phyloP scores from a whole-genome alignment of 1,140 invertebrate genomes.

The Melanaphis sacchari region DNA sequence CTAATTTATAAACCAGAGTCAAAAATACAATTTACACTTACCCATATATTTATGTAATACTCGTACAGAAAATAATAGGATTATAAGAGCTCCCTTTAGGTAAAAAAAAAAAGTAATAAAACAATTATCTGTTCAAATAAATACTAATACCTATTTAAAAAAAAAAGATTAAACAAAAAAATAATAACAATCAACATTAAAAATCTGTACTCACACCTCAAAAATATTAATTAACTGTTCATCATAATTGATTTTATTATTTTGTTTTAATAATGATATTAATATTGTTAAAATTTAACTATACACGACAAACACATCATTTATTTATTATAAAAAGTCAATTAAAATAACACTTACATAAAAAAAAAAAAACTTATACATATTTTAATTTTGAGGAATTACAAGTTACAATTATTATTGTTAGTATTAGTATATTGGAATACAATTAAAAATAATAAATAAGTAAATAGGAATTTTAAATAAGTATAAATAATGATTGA shows the following conservation, averaged over 20 bases:
- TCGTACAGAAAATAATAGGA: not conserved
- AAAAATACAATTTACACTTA: not conserved
- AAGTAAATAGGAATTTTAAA: not conserved
- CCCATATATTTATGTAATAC: not conserved
- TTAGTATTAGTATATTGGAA: not conserved
- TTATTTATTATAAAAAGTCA: not conserved
- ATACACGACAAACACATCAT: not conserved
- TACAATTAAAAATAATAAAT: not conserved
- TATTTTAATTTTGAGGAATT: not conserved
- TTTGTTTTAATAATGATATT: not conserved
- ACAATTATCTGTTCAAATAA: not conserved
- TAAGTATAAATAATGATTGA: not conserved
- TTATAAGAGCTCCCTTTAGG: not conserved
- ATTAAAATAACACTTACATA: not conserved
- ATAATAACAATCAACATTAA: not conserved
- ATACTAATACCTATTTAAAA: not conserved
- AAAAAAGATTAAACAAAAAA: not conserved
- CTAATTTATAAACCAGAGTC: not conserved
- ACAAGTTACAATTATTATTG: not conserved
- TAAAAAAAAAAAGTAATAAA: too few relatives aligned
- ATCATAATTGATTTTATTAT: not conserved
- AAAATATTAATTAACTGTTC: not conserved
- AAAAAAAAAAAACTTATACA: not conserved
- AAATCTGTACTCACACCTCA: not conserved
- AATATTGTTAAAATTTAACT: not conserved